These are phyloP conservation scores for Ylistrum balloti DNA, from an alignment of 1,140 invertebrate species.

Conservation along the genomic window DNA sequence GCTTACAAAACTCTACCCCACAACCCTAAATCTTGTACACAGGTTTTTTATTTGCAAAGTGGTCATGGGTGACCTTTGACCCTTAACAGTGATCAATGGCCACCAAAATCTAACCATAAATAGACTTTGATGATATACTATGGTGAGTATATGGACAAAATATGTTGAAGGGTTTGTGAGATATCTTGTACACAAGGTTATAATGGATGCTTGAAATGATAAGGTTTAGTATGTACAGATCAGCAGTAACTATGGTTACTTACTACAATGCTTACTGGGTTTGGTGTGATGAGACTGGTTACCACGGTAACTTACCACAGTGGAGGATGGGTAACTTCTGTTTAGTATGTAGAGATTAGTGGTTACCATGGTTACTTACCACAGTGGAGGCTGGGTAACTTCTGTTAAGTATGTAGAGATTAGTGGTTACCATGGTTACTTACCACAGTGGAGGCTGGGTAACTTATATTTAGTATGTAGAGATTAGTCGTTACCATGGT, in stretches of 20 bases:
- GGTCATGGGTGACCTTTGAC: too few species aligned
- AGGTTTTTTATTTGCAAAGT: too few species aligned
- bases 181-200: too few species aligned
- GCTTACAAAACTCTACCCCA: too few species aligned
- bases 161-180: too few species aligned
- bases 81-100: too few species aligned
- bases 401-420: slow-evolving; percentile 76
- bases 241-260: slow-evolving; percentile 70
- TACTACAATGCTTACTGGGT: slow-evolving; percentile 71
- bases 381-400: slow-evolving; percentile 66
- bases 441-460: slow-evolving; percentile 68
- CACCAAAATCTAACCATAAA: too few species aligned
- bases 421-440: slow-evolving; percentile 72
- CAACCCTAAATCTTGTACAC: too few species aligned
- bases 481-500: slow-evolving; percentile 77
- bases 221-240: slow-evolving; percentile 77
- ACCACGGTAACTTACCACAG: slow-evolving; percentile 74
- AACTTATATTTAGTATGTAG: slow-evolving; percentile 74
- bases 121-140: too few species aligned
- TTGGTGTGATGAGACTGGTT: slow-evolving; percentile 77
- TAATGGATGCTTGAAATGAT: too few species aligned
- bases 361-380: slow-evolving; percentile 71
- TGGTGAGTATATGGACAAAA: too few species aligned
- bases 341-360: slow-evolving; percentile 78
- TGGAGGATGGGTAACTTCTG: slow-evolving; percentile 64